Percentiles rank a stretch among this genome's conserved stretches.
These are phyloP conservation scores for Drosophila quinaria DNA, from an alignment of 2,888 invertebrate genomes.

Conservation along the genomic window DNA sequence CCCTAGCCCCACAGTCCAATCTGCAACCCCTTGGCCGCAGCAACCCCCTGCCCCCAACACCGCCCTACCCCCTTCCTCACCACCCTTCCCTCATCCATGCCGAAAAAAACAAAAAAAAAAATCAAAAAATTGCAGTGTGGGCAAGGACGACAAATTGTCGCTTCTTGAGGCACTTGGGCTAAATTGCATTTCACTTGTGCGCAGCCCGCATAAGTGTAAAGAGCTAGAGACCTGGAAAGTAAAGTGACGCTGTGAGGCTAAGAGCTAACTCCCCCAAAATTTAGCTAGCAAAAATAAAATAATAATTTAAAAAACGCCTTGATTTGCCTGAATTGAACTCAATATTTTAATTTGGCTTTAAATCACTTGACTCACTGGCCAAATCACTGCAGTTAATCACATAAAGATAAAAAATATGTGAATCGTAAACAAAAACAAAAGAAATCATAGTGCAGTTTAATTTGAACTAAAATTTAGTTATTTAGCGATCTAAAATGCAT, in stretches of 20 bases:
- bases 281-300: neutral
- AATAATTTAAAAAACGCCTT: no score
- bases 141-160: conserved; percentile 74
- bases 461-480: no score
- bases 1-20: neutral
- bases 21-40: conserved; percentile 2
- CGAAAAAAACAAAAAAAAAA: conserved; percentile 5
- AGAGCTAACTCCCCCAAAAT: neutral
- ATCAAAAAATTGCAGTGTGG: neutral
- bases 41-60: neutral
- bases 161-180: conserved; percentile 74
- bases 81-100: neutral
- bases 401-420: no score
- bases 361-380: no score
- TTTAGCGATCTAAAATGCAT: no score
- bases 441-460: no score
- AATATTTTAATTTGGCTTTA: no score
- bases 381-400: no score
- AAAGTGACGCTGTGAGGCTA: neutral
- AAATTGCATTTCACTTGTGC: conserved; percentile 76
- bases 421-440: no score
- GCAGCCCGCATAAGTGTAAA: conserved; percentile 19
- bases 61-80: no score
- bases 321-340: no score
- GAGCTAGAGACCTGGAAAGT: neutral